Base-by-base conservation (phyloP, 2,797 vertebrate species). In the Lates japonicus region DNA sequence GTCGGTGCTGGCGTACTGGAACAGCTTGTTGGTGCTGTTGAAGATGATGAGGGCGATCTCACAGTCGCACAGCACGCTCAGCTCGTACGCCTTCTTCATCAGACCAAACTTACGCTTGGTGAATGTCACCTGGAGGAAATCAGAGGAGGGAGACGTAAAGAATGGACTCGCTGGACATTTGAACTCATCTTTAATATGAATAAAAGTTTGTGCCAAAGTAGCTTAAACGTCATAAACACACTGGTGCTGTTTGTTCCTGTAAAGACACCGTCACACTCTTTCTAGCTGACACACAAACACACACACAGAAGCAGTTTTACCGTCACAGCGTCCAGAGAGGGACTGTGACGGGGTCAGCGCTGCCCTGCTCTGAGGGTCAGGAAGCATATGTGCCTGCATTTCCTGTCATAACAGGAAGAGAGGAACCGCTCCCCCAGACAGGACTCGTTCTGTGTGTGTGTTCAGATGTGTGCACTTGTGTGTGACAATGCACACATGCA, bases 11-110 rank as follows among this genome's bases (percentile, higher is more conserved):
- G 91, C 90, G 61, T 99, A 99, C 92, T 99, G 98, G 82, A 99
- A 99, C 84, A 99, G 96, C 95, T 98, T 98, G 97, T 99, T 99
- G 92, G 98, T 97, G 97, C 97, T 96, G 96, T 99, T 99, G 96
- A 99, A 99, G 96, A 99, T 98, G 96, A 99, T 99, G 84, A 99
- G 97, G 22, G 98, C 98, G 0, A 99, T 99, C 96, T 99, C 98
- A 0, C 98, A 99, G 96, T 99, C 98, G 0, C 97, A 99, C 49
- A 93, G 11, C 52, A 93, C 92, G 46, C 92, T 93, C 85, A 94
- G 89, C 87, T 94, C 93, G 31, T 93, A 93, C 39, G 92, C 93
- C 14, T 93, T 94, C 90, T 93, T 94, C 92, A 94, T 94, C 76
- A 94, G 90, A 1, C 92, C 92, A 1, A 94, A 94, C 83, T 99